Percentiles rank a stretch among this genome's conserved stretches.
These are phyloP conservation scores for Melanostigma gelatinosum DNA, from an alignment of 2,113 vertebrate species.

Conservation along the genomic window DNA sequence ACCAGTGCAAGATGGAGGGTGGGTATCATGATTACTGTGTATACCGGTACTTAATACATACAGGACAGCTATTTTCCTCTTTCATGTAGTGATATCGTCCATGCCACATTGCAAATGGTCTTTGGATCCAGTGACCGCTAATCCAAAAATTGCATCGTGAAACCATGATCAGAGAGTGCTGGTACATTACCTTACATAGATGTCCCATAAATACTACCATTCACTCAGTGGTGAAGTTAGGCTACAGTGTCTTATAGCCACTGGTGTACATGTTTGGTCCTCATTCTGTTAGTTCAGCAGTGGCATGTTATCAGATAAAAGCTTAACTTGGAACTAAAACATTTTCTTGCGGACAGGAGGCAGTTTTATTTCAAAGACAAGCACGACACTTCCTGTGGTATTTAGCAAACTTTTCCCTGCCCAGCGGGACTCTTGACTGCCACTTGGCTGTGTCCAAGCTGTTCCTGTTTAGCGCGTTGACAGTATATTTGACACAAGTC, in stretches of 20 bases:
- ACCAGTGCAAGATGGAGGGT: conserved; percentile 56
- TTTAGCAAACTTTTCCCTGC: conserved; percentile 43
- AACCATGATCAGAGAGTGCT: conserved; percentile 61
- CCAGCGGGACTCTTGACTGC: conserved; percentile 49
- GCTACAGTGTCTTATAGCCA: neutral
- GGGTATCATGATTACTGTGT: conserved; percentile 54
- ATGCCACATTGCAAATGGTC: conserved; percentile 51
- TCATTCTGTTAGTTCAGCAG: neutral
- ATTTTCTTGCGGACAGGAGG: conserved; percentile 6
- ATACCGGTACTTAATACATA: conserved; percentile 29
- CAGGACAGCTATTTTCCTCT: conserved; percentile 46
- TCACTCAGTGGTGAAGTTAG: neutral
- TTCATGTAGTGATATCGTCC: conserved; percentile 61
- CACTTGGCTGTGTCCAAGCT: conserved; percentile 60
- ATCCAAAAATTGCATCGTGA: conserved; percentile 62
- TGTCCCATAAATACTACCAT: conserved; percentile 27
- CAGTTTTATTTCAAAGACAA: conserved; percentile 46
- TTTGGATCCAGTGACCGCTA: conserved; percentile 52
- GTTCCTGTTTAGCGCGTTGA: conserved; percentile 69
- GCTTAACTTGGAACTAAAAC: neutral
- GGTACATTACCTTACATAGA: conserved; percentile 43
- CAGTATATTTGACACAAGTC: conserved; percentile 72
- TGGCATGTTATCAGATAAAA: conserved; percentile 18
- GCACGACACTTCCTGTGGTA: conserved; percentile 38
- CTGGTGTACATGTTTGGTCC: neutral